Base-by-base conservation (phyloP, 2,888 invertebrate species). In the Sympetrum striolatum region DNA sequence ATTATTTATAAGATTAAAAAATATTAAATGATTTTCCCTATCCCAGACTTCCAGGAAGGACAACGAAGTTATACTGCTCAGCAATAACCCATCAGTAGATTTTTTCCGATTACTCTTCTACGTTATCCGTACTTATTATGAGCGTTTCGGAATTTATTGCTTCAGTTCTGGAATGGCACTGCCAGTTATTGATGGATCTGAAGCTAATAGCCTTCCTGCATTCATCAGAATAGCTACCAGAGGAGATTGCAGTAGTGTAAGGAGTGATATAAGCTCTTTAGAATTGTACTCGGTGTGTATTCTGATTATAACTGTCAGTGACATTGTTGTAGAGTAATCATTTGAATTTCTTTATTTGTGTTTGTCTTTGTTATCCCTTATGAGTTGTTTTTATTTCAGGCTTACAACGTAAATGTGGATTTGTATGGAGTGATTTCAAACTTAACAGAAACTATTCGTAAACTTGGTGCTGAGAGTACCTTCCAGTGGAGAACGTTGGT, bases 191-290 rank as follows among this genome's bases (percentile, higher is more conserved):
- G 91, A 90, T 35, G 91, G 44, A 0, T 90, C 91, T 10, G 53
- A 90, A 22, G 90, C 90, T 48, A 92, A 92, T 6, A 92, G 92
- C 12, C 92, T 94, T 53, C 94, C 94, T n/a, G 93, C 93, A 5
- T 92, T 93, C 91, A 93, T 93, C 31, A 92, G 94, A 31, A 93
- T 94, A 53, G 93, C 94, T 14, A 93, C 94, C 3, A 92, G 94
- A 91, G 94, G 94, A 12, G 92, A 93, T 44, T 93, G 94, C 82
- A 93, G 93, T 15, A 93, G 93, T 44, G 91, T 93, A 0, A 92
- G 93, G 37, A 93, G 93, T 31, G 94, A 94, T 92, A 93, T 94
- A 58, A 94, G 94, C 91, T 94, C 94, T 12, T 91, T 94, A 58
- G 94, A 94, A 92, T 91, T 94, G 73, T 94, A 94, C 91, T 91